A percentile compares a stretch with the other conserved stretches of the same genome.
Evolutionary conservation across 2,797 vertebrate species (phyloP).

Genomic region (Numenius phaeopus): DNA sequence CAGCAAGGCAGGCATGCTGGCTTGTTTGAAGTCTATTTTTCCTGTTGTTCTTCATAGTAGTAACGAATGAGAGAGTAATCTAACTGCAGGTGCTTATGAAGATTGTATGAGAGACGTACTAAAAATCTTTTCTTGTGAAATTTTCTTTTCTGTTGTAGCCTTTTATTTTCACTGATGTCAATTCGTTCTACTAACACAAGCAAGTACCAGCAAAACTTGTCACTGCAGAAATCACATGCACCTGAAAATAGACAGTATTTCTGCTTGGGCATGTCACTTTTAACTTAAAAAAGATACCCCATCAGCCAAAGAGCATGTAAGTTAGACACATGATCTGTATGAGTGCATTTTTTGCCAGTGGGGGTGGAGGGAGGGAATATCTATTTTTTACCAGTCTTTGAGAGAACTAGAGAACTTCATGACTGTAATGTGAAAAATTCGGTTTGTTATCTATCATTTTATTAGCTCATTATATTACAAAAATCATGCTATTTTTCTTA

Average conservation of each 20-base stretch:
- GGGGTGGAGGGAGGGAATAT: background rate
- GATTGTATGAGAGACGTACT: background rate
- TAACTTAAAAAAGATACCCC: background rate
- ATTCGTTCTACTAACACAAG: background rate
- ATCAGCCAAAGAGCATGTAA: background rate
- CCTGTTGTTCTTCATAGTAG: background rate
- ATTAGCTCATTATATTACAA: background rate
- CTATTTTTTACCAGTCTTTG: background rate
- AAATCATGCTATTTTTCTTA: background rate
- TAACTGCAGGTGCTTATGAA: background rate
- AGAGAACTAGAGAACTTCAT: background rate
- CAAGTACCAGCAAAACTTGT: background rate
- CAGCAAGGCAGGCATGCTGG: background rate
- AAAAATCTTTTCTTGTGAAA: background rate
- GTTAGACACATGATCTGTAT: background rate
- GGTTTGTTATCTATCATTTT: background rate
- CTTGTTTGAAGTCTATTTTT: background rate
- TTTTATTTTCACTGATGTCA: background rate
- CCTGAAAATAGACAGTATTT: background rate
- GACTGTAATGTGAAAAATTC: background rate
- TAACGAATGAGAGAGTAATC: background rate
- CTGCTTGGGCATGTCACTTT: background rate
- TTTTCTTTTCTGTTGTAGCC: background rate
- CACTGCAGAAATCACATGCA: background rate
- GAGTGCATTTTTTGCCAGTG: background rate